Evolutionary conservation across 2,113 vertebrate species (phyloP).

Genomic region (Numenius arquata): DNA sequence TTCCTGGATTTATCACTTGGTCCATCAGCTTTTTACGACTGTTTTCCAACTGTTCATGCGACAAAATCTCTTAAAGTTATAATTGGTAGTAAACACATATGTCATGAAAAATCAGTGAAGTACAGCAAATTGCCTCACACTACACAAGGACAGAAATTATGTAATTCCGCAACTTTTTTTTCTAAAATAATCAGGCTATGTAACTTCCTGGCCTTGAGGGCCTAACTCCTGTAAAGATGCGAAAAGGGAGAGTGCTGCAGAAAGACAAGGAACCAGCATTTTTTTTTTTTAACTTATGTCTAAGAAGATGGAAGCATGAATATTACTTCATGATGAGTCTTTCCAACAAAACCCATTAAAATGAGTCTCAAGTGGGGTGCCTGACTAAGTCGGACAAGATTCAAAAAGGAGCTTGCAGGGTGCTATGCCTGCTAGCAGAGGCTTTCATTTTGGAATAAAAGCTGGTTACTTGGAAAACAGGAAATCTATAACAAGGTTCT

Average conservation of each 20-base stretch:
- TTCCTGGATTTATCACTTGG: not conserved
- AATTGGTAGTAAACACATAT: not conserved
- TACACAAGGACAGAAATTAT: not conserved
- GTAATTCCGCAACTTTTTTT: not conserved
- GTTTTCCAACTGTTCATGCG: not conserved
- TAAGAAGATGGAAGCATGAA: not conserved
- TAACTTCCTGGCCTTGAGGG: not conserved
- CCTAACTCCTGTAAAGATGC: not conserved
- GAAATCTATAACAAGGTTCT: not conserved
- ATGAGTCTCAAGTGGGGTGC: not conserved
- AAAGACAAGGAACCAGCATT: not conserved
- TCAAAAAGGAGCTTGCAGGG: not conserved
- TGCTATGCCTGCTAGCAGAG: not conserved
- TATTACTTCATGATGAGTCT: not conserved
- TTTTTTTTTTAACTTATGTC: not conserved
- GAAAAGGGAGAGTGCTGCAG: not conserved
- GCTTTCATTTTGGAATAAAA: not conserved
- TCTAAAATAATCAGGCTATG: not conserved
- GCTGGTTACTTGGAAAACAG: not conserved
- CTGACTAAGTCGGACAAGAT: not conserved
- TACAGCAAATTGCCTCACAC: not conserved
- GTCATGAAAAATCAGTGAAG: accelerated
- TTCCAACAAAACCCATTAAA: not conserved
- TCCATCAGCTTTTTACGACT: not conserved
- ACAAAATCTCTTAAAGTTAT: not conserved